These are phyloP conservation scores for Megaleporinus macrocephalus DNA, from an alignment of 2,113 vertebrate genomes.

Conservation along the genomic window DNA sequence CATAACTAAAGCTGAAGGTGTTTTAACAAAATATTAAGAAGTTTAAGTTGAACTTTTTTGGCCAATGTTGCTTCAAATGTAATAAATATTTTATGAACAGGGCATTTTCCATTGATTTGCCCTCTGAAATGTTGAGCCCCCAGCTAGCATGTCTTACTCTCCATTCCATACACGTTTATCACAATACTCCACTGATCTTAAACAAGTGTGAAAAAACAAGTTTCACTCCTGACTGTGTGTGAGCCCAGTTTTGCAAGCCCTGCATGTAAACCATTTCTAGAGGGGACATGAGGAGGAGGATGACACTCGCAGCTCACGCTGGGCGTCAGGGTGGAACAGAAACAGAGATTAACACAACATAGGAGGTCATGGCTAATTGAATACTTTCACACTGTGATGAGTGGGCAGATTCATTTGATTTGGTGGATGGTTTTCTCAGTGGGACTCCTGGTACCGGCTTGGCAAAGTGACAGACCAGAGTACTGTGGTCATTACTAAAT, in stretches of 20 bases:
- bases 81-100: too few species aligned
- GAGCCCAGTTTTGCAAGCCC: not conserved
- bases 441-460: not conserved
- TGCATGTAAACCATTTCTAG: not conserved
- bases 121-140: too few species aligned
- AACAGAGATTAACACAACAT: conserved; percentile 8
- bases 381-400: conserved; percentile 18
- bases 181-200: too few species aligned
- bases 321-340: conserved; percentile 5
- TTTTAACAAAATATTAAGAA: too few species aligned
- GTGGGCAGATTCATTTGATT: not conserved
- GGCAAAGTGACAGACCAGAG: not conserved
- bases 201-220: not conserved
- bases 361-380: not conserved
- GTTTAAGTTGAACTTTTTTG: too few species aligned
- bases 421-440: conserved; percentile 4
- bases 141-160: not conserved
- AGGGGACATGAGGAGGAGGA: not conserved
- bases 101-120: too few species aligned
- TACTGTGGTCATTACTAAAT: not conserved
- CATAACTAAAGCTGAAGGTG: too few species aligned
- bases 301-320: not conserved
- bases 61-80: too few species aligned
- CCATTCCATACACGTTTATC: too few species aligned
- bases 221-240: not conserved